A percentile compares a stretch with the other conserved stretches of the same genome.
Conservation (phyloP, 2,113 vertebrate genomes). For the Lates calcarifer region DNA sequence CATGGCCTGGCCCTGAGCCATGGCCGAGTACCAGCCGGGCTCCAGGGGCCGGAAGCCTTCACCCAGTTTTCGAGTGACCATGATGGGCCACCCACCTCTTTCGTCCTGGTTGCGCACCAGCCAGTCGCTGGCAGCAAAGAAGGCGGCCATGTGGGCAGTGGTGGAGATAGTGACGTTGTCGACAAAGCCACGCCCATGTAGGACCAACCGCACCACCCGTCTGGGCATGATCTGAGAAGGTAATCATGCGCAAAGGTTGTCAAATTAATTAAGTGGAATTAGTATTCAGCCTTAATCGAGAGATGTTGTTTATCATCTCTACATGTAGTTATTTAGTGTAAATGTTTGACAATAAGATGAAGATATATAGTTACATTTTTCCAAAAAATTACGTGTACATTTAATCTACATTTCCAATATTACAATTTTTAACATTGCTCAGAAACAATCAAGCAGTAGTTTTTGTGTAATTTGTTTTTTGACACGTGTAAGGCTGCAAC, state of each 20-base stretch:
- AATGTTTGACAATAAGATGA: neutral
- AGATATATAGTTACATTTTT: too few species aligned
- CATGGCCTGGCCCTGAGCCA: slow-evolving; percentile 99
- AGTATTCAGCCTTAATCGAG: neutral
- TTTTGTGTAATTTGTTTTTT: neutral
- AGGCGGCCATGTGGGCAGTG: slow-evolving; percentile 95
- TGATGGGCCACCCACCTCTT: slow-evolving; percentile 96
- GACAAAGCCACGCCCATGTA: slow-evolving; percentile 89
- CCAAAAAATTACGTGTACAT: neutral
- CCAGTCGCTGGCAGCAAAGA: slow-evolving; percentile 96
- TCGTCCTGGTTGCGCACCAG: slow-evolving; percentile 96
- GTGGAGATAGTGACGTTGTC: slow-evolving; percentile 95
- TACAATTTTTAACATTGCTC: neutral
- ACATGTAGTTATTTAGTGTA: neutral
- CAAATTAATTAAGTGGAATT: neutral
- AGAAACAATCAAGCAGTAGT: neutral
- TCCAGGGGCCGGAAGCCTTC: slow-evolving; percentile 95
- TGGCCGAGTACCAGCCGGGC: slow-evolving; percentile 98
- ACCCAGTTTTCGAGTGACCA: slow-evolving; percentile 95
- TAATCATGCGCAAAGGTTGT: neutral
- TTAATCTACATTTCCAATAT: neutral
- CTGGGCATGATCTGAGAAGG: slow-evolving; percentile 89
- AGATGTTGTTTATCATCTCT: neutral
- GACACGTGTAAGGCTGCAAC: too few species aligned
- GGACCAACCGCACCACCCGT: slow-evolving; percentile 88